Conservation (phyloP, 2,888 invertebrate species). For the Zhengitettix transpicula region DNA sequence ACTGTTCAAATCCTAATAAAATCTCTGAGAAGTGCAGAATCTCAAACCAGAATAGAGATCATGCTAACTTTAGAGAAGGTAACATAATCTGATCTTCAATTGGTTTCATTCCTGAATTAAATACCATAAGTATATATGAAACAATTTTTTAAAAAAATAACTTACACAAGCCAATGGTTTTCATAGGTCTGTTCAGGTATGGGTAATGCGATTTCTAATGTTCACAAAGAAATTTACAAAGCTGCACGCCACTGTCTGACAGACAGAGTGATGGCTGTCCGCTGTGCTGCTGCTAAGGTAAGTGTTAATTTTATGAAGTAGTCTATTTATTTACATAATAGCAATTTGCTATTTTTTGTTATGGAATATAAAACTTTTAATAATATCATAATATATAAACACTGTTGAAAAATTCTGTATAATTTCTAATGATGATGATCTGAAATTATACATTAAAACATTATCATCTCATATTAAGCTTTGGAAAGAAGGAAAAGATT, state of each 20-base stretch:
- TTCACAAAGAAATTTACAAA: constrained; percentile 81
- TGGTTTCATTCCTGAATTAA: not conserved
- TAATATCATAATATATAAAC: too few relatives aligned
- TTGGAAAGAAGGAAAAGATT: too few relatives aligned
- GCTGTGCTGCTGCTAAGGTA: constrained; percentile 77
- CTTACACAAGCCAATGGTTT: constrained; percentile 1
- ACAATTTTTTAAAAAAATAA: constrained; percentile 6
- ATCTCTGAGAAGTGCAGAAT: constrained; percentile 84
- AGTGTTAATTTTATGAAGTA: too few relatives aligned
- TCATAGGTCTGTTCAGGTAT: constrained; percentile 72
- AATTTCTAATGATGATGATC: too few relatives aligned
- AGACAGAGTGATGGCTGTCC: constrained; percentile 82
- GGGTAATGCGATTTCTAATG: constrained; percentile 77
- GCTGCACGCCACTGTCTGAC: constrained; percentile 74
- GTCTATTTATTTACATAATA: not conserved
- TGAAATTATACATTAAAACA: too few relatives aligned
- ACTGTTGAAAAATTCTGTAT: too few relatives aligned
- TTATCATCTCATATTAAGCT: too few relatives aligned
- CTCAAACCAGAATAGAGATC: constrained; percentile 90
- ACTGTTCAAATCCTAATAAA: constrained; percentile 84
- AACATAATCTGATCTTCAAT: constrained; percentile 8
- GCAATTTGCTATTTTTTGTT: not conserved
- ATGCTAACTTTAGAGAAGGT: constrained; percentile 94
- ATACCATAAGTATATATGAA: not conserved
- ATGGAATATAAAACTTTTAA: too few relatives aligned